Evolutionary conservation across 2,888 invertebrate genomes (phyloP), one percentile per base, ranked within the genome.

Genomic region (Heliconius erato): DNA sequence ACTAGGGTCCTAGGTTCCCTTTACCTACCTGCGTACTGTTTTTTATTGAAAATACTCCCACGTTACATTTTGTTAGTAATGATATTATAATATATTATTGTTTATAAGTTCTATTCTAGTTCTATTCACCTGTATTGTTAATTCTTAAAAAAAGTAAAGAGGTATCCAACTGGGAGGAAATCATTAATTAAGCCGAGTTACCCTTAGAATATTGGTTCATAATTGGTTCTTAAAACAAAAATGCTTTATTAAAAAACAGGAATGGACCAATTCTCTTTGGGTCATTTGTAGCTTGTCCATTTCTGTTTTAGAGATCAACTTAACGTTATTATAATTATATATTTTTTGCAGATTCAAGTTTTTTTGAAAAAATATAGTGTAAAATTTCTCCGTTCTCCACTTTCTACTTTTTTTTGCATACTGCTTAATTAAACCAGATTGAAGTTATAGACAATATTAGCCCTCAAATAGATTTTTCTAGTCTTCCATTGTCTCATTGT

Each of bases 171-270:
- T 91, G 92, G 89, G 91, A 91, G 90, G 91, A 91, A 91, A 93
- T 94, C 95, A 95, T 95, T 95, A 95, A 95, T 95, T 95, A 95
- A 94, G 92, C 89, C 88, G 88, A 91, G 90, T 92, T 93, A 91
- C 92, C 90, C 89, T 90, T 90, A 91, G 89, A 89, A 91, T 92
- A 93, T 92, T 91, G 88, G 90, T 90, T 88, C 91, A 92, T 95
- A 95, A 95, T 95, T 95, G 94, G 95, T 92, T 94, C 92, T 93
- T 93, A 93, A 90, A 94, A 95, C 92, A 91, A 94, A 93, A 87
- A 86, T 84, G 91, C 91, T 91, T 91, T 91, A 91, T 89, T 90
- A 91, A 91, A 86, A 40, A 91, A 90, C 87, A 91, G 91, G 91
- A 92, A 91, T 89, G 89, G 88, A 89, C 89, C 92, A 91, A 94